These are phyloP conservation scores for Tenthredo mesomela DNA, from an alignment of 2,888 invertebrate genomes.

Conservation along the genomic window DNA sequence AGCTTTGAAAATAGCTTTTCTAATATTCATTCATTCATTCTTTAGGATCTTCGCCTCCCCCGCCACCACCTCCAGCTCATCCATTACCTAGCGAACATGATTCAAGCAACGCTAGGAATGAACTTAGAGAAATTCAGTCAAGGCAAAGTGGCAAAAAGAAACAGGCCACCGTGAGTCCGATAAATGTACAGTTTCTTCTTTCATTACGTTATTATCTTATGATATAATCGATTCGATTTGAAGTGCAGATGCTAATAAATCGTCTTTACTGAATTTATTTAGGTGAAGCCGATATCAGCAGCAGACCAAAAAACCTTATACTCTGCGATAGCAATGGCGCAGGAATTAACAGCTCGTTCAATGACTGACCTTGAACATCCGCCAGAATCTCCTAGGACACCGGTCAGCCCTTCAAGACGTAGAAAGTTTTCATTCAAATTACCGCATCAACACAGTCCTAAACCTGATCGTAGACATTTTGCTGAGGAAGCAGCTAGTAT, in stretches of 20 bases:
- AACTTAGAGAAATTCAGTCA: constrained; percentile 83
- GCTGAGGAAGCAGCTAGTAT: constrained; percentile 93
- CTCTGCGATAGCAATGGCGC: constrained; percentile 95
- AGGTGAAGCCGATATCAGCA: constrained; percentile 95
- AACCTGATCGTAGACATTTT: constrained; percentile 90
- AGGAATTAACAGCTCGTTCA: constrained; percentile 88
- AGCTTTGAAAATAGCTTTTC: neutral
- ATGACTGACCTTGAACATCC: constrained; percentile 77
- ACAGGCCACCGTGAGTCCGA: constrained; percentile 79
- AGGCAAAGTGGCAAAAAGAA: constrained; percentile 79
- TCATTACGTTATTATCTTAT: constrained; percentile 9
- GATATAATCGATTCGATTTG: no score
- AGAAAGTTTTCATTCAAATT: constrained; percentile 91
- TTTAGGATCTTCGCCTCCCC: constrained; percentile 72
- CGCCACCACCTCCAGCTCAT: constrained; percentile 70
- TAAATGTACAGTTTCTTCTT: constrained; percentile 73
- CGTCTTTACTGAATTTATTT: constrained; percentile 52
- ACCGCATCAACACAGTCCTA: constrained; percentile 82
- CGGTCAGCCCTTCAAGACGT: constrained; percentile 81
- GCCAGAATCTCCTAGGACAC: constrained; percentile 77
- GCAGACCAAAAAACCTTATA: constrained; percentile 95
- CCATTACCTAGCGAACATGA: constrained; percentile 76
- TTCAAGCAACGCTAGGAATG: constrained; percentile 85
- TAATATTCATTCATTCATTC: constrained; percentile 26
- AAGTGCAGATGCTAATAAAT: neutral